Percentiles rank a stretch among this genome's conserved stretches.
Evolutionary conservation across 1,140 invertebrate species (phyloP).

Genomic region (Grapholita molesta): DNA sequence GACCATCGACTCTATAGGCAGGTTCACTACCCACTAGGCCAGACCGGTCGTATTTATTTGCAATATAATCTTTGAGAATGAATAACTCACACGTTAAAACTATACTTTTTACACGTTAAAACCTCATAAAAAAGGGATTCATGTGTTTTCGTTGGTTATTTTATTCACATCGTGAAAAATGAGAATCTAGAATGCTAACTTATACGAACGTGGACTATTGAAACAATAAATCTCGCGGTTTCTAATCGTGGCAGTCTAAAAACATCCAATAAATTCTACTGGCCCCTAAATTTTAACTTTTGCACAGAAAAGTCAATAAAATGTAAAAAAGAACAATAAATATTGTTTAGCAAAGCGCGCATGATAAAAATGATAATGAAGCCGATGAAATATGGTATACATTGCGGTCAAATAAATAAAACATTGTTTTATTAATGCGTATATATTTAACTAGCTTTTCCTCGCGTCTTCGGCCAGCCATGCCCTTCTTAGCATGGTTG

Average conservation of each 20-base stretch:
- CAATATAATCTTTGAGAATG: no score
- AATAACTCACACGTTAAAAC: no score
- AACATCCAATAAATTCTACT: not conserved
- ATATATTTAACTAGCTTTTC: no score
- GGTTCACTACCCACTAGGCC: no score
- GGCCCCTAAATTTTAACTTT: not conserved
- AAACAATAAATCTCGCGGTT: not conserved
- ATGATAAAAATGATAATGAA: not conserved
- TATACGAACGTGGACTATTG: not conserved
- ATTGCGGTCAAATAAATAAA: not conserved
- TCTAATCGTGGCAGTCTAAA: not conserved
- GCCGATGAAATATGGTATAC: not conserved
- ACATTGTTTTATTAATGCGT: not conserved
- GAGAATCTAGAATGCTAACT: not conserved
- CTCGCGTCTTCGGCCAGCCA: no score
- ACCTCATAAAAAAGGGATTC: no score
- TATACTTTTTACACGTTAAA: no score
- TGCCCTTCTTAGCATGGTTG: no score
- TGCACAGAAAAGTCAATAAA: not conserved
- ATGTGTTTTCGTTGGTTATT: no score
- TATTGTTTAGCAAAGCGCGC: not conserved
- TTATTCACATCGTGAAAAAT: not conserved
- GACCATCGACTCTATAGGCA: no score
- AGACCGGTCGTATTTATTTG: no score
- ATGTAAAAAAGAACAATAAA: not conserved